These are phyloP conservation scores for Trididemnum nubilum DNA, from an alignment of 23 tunicate genomes.

Conservation along the genomic window DNA sequence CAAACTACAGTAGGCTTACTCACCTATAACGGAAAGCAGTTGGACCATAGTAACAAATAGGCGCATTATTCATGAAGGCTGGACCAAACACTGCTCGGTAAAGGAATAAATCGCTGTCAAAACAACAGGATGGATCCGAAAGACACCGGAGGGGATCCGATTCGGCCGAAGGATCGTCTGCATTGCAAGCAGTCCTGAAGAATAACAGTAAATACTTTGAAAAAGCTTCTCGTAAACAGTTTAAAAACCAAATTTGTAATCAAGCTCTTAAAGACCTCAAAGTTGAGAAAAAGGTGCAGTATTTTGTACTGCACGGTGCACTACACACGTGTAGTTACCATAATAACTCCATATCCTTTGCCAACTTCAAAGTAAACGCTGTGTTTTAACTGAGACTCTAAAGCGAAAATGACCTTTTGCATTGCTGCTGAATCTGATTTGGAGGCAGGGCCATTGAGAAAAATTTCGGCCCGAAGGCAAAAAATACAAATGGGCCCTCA, in stretches of 20 bases:
- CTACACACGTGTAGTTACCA: too few species aligned
- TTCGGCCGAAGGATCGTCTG: conserved; percentile 45
- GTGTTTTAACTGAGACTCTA: too few species aligned
- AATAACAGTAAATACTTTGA: too few species aligned
- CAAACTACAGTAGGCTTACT: too few species aligned
- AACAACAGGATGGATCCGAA: conserved; percentile 82
- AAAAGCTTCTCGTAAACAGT: not conserved
- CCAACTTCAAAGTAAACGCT: too few species aligned
- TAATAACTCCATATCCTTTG: too few species aligned
- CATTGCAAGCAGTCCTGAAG: conserved; percentile 69
- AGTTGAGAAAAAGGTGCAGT: not conserved
- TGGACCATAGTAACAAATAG: conserved; percentile 90
- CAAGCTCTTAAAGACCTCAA: not conserved
- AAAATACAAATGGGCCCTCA: too few species aligned
- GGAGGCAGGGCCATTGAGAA: too few species aligned
- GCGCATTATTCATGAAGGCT: conserved; percentile 66
- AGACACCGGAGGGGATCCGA: conserved; percentile 61
- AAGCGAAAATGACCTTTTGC: too few species aligned
- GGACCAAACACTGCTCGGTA: conserved; percentile 77
- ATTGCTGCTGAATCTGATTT: too few species aligned
- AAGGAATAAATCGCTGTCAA: conserved; percentile 70
- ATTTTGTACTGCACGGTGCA: not conserved
- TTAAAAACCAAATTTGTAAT: not conserved
- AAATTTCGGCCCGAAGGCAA: too few species aligned
- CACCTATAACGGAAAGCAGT: conserved; percentile 62